phyloP scores from a whole-genome alignment of 2,113 vertebrate genomes.

The Origma solitaria region DNA sequence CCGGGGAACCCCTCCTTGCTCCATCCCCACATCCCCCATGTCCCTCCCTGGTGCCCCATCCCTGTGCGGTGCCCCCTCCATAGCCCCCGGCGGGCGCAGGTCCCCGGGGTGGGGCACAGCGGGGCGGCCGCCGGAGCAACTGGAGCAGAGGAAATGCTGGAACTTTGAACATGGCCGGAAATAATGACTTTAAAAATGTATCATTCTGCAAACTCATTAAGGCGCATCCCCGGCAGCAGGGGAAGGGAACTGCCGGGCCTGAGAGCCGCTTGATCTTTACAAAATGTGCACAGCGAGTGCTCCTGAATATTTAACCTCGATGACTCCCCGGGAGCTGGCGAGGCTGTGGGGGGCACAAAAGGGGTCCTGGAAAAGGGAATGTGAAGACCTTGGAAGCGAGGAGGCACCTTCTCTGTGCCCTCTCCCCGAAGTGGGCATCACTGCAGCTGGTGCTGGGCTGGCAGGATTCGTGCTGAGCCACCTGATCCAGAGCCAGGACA shows the following conservation, averaged over 20 bases:
- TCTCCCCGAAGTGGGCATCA: not conserved
- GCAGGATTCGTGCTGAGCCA: not conserved
- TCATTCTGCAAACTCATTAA: not conserved
- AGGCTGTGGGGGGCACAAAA: accelerated
- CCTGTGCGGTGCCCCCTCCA: accelerated
- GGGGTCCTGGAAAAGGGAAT: not conserved
- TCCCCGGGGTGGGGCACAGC: accelerated
- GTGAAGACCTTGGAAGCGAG: accelerated
- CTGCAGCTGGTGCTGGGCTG: accelerated
- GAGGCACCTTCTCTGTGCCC: not conserved
- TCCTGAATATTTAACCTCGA: slow-evolving; percentile 4
- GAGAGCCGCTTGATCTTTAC: slow-evolving; percentile 29
- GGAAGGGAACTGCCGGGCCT: not conserved
- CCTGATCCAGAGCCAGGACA: not conserved
- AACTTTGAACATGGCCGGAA: not conserved
- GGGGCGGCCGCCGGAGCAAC: not conserved
- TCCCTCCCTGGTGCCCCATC: not conserved
- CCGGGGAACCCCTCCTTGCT: not conserved
- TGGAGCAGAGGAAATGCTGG: slow-evolving; percentile 16
- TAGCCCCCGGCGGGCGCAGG: not conserved
- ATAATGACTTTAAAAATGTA: slow-evolving; percentile 59
- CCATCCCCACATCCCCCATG: accelerated
- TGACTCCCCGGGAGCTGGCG: not conserved
- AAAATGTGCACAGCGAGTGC: not conserved
- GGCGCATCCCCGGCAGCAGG: not conserved